phyloP scores from a whole-genome alignment of 2,113 vertebrate species.

The Pelodiscus sinensis region DNA sequence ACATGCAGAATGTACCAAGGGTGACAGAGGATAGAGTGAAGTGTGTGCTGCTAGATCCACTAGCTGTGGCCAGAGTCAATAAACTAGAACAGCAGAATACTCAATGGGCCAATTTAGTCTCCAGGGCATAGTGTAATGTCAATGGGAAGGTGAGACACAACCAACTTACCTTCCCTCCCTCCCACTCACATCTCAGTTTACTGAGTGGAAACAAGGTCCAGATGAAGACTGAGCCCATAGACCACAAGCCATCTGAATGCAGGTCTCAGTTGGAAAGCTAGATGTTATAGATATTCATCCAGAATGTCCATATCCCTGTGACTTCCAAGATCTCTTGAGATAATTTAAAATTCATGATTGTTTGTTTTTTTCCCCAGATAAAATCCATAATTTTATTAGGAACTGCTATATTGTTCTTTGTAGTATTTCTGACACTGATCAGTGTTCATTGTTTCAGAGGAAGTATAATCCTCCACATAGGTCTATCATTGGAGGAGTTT shows the following conservation, averaged over 20 bases:
- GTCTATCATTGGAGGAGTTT: neutral
- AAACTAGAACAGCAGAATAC: neutral
- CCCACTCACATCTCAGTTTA: neutral
- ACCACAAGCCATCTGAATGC: neutral
- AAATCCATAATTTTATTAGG: constrained; percentile 45
- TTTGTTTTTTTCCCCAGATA: neutral
- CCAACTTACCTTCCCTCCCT: neutral
- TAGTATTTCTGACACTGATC: neutral
- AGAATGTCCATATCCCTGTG: neutral
- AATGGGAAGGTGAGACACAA: neutral
- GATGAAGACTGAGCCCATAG: rapidly evolving
- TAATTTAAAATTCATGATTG: neutral
- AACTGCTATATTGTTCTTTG: neutral
- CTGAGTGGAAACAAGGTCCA: rapidly evolving
- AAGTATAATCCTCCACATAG: neutral
- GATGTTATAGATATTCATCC: rapidly evolving
- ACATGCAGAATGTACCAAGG: neutral
- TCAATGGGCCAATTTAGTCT: neutral
- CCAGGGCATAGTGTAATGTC: neutral
- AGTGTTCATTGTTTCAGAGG: neutral
- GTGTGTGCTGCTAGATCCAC: neutral
- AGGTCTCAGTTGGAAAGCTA: neutral
- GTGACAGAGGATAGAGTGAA: neutral
- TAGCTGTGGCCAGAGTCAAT: neutral
- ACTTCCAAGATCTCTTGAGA: neutral